Conservation (phyloP, 2,888 invertebrate genomes). For the Mactromeris polynyma region DNA sequence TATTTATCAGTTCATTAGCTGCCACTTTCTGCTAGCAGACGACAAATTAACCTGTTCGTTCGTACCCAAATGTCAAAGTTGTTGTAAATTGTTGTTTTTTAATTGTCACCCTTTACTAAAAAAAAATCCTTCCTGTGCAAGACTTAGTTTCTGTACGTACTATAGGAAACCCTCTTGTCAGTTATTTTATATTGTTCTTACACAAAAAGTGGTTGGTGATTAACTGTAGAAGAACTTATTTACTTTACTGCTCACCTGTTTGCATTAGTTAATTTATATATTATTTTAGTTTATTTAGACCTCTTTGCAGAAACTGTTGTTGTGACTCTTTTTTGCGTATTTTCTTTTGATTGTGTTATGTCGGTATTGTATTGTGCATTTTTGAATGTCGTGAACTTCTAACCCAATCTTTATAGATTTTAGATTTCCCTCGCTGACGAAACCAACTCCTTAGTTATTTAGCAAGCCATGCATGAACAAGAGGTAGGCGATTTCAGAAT, state of each 20-base stretch:
- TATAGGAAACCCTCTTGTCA: not conserved
- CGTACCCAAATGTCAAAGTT: constrained; percentile 21
- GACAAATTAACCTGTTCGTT: constrained; percentile 40
- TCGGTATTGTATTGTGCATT: not conserved
- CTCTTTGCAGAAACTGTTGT: not conserved
- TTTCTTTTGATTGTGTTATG: not conserved
- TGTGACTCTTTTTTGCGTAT: not conserved
- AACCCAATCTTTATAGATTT: constrained; percentile 10
- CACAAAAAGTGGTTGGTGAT: constrained; percentile 42
- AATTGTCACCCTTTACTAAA: constrained; percentile 15
- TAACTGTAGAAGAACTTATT: constrained; percentile 38
- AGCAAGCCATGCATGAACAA: not conserved
- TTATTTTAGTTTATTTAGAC: constrained; percentile 28
- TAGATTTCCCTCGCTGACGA: not conserved
- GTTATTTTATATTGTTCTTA: constrained; percentile 11
- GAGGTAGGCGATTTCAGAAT: not conserved
- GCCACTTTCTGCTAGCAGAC: constrained; percentile 61
- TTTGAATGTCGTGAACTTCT: not conserved
- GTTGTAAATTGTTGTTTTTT: constrained; percentile 52
- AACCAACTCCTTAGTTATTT: not conserved
- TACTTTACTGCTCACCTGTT: constrained; percentile 60
- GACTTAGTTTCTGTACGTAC: not conserved
- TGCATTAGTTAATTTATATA: constrained; percentile 14
- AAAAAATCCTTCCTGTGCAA: not conserved
- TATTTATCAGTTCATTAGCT: constrained; percentile 30